These are phyloP conservation scores for Neogobius melanostomus DNA, from an alignment of 2,113 vertebrate genomes.

Conservation along the genomic window DNA sequence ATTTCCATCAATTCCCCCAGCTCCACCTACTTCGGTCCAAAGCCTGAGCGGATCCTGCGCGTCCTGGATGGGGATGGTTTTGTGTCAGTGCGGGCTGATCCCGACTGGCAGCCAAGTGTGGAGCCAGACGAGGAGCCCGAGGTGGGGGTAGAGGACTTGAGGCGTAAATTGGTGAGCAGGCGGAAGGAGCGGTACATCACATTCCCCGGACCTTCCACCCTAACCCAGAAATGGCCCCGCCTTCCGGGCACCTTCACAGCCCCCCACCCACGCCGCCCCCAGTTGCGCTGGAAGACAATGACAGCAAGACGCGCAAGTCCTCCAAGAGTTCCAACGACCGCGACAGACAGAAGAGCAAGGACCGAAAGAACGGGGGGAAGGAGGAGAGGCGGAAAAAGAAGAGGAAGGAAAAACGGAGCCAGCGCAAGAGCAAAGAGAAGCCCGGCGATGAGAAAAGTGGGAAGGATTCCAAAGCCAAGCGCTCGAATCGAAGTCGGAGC, in stretches of 20 bases:
- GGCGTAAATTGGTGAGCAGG: conserved; percentile 85
- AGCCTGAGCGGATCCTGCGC: conserved; percentile 78
- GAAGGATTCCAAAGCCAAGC: conserved; percentile 16
- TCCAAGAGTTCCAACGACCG: conserved; percentile 71
- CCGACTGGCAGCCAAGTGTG: conserved; percentile 71
- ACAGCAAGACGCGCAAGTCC: conserved; percentile 58
- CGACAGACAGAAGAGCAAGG: conserved; percentile 69
- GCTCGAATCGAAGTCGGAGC: conserved; percentile 57
- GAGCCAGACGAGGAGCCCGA: conserved; percentile 56
- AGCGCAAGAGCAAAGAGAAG: conserved; percentile 56
- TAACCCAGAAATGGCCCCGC: conserved; percentile 46
- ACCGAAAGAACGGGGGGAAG: conserved; percentile 61
- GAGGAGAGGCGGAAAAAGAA: conserved; percentile 63
- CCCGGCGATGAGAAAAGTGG: conserved; percentile 23
- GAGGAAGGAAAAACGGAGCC: conserved; percentile 56
- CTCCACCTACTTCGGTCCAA: conserved; percentile 67
- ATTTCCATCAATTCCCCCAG: conserved; percentile 43
- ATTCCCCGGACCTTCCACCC: conserved; percentile 64
- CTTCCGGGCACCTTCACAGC: conserved; percentile 34
- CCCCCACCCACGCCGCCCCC: conserved; percentile 43
- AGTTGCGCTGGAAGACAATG: conserved; percentile 35
- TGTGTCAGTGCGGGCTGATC: conserved; percentile 78
- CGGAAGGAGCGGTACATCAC: conserved; percentile 82
- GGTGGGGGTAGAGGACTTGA: conserved; percentile 80
- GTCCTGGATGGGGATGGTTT: conserved; percentile 83